Base-by-base conservation (phyloP, 2,797 vertebrate genomes). In the Gadopsis marmoratus region DNA sequence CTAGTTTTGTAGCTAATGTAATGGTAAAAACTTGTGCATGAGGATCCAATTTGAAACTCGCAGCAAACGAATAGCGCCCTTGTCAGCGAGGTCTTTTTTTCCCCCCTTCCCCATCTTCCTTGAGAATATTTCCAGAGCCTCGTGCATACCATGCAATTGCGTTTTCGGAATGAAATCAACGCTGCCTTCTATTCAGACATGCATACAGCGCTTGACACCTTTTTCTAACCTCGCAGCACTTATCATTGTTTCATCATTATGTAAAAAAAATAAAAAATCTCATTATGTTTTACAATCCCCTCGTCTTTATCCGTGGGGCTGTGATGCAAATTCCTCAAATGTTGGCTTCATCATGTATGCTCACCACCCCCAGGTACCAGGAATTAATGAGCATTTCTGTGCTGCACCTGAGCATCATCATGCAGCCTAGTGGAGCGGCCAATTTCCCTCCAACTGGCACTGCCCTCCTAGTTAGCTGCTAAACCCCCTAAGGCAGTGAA, bases 321-420 rank as follows among this genome's bases (percentile, higher is more conserved):
- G 76, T 81, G 66, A 85, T 84, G 72, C 79, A 87, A 75, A 86
- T 72, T 54, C 77, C 68, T 87, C 71, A 75, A 75, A 89, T 72
- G 71, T 48, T 82, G 81, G 88, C 87, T 79, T 69, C 85, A 79
- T 76, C 81, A 59, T 78, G 83, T 71, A 65, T 66, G 74, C 88
- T 87, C 78, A 6, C 67, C 80, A 80, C 71, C 87, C 81, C 53
- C 78, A 89, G 86, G 85, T 89, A 87, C 19, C 51, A 48, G 78
- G 83, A 91, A 88, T 91, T 91, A 93, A 94, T 92, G 90, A 93
- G 88, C 86, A 80, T 85, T 87, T 79, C 80, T 77, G 70, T 64
- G 60, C 84, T 74, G 83, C 92, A 93, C 91, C 92, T 92, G 92
- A 91, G 89, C 86, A 91, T 89, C 86, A 87, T 88, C 85, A 88